These are phyloP conservation scores for Druceiella hillmani DNA, from an alignment of 2,888 invertebrate genomes.

Conservation along the genomic window DNA sequence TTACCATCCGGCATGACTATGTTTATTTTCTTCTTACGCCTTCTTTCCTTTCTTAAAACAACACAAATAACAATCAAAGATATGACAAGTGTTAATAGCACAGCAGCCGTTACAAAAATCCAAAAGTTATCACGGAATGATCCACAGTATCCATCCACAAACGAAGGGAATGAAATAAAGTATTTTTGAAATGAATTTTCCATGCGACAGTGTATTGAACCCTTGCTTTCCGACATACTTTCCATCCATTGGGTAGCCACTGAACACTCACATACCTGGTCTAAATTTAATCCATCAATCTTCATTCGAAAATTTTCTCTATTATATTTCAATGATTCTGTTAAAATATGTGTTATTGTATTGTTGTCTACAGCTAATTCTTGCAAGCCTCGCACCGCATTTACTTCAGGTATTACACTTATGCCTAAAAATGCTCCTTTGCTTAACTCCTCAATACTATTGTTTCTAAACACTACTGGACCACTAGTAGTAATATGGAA, in stretches of 20 bases:
- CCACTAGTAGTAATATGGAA: slow-evolving; percentile 58
- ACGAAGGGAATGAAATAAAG: slow-evolving; percentile 39
- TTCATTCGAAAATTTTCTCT: slow-evolving; percentile 49
- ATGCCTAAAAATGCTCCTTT: slow-evolving; percentile 61
- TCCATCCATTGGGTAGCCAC: slow-evolving; percentile 38
- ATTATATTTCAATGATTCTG: slow-evolving; percentile 55
- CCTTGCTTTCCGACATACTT: slow-evolving; percentile 36
- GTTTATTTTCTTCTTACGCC: slow-evolving; percentile 56
- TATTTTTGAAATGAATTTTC: slow-evolving; percentile 28
- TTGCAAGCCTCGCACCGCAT: slow-evolving; percentile 39
- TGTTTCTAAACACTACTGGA: slow-evolving; percentile 61
- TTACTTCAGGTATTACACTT: slow-evolving; percentile 42
- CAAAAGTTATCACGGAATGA: slow-evolving; percentile 43
- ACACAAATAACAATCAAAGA: slow-evolving; percentile 42
- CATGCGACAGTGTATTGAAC: slow-evolving; percentile 37
- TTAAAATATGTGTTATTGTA: slow-evolving; percentile 50
- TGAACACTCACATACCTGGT: slow-evolving; percentile 54
- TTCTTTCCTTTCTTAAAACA: slow-evolving; percentile 44
- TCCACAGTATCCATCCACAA: slow-evolving; percentile 39
- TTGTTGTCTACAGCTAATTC: slow-evolving; percentile 60
- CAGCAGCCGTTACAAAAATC: slow-evolving; percentile 43
- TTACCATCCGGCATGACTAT: slow-evolving; percentile 77
- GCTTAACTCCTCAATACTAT: slow-evolving; percentile 51
- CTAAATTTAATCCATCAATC: slow-evolving; percentile 54
- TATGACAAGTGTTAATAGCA: slow-evolving; percentile 43